Conservation (phyloP, 2,888 invertebrate genomes). For the Rhagonycha fulva region DNA sequence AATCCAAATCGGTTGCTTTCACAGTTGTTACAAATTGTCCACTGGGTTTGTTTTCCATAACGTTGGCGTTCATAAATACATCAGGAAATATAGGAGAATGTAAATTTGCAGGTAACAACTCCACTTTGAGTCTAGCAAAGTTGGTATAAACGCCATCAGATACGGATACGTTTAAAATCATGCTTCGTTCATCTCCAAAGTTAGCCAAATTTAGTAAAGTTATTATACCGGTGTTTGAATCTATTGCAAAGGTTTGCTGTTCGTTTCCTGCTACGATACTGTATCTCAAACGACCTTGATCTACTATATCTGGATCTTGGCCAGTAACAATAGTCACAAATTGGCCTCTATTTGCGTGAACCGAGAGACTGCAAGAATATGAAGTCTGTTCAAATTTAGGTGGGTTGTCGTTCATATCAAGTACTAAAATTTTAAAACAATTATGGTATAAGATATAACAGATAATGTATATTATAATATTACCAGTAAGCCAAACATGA, state of each 20-base stretch:
- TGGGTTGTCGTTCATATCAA: constrained; percentile 90
- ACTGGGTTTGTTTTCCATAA: constrained; percentile 79
- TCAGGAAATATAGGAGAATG: constrained; percentile 80
- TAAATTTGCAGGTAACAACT: constrained; percentile 77
- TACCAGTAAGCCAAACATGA: constrained; percentile 80
- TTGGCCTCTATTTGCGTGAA: constrained; percentile 82
- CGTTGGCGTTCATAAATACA: constrained; percentile 76
- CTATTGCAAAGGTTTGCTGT: constrained; percentile 72
- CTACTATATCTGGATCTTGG: constrained; percentile 83
- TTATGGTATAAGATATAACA: background rate
- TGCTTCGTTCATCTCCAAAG: constrained; percentile 67
- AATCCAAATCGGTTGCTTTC: constrained; percentile 81
- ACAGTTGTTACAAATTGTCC: constrained; percentile 75
- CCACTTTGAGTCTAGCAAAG: constrained; percentile 80
- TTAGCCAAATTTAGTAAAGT: constrained; percentile 76
- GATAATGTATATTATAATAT: constrained; percentile 28
- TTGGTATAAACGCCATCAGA: constrained; percentile 94
- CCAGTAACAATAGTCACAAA: constrained; percentile 88
- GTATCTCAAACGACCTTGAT: constrained; percentile 75
- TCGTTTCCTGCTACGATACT: constrained; percentile 84
- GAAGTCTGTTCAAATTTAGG: constrained; percentile 84
- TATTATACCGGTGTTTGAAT: constrained; percentile 64
- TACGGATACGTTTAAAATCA: constrained; percentile 87
- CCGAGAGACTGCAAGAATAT: constrained; percentile 77
- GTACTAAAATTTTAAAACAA: constrained; percentile 58